Conservation (phyloP, 1,140 invertebrate genomes). For the Sarcophaga peregrina region DNA sequence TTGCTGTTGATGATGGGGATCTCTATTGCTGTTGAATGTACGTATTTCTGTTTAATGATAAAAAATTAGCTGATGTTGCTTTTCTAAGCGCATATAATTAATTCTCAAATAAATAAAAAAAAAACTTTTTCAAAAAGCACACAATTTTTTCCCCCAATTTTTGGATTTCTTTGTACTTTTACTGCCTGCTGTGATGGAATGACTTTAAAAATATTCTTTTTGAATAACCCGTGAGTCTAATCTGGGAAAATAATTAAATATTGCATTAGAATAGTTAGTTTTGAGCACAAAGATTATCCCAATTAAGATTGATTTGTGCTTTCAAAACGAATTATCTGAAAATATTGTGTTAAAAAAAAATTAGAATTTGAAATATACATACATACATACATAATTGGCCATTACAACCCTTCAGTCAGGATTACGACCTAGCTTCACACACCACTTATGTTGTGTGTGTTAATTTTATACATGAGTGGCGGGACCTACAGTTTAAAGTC, state of each 20-base stretch:
- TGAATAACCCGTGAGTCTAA: too few relatives aligned
- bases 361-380: too few relatives aligned
- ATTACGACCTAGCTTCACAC: too few relatives aligned
- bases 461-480: too few relatives aligned
- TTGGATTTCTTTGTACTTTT: not conserved
- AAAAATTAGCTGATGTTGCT: slow-evolving; percentile 35
- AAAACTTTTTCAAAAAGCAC: not conserved
- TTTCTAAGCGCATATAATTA: slow-evolving; percentile 38
- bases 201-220: too few relatives aligned
- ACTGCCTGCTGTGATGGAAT: not conserved
- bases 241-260: too few relatives aligned
- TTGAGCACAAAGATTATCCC: not conserved
- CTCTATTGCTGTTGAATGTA: not conserved
- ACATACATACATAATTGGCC: too few relatives aligned
- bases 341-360: too few relatives aligned
- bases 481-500: too few relatives aligned
- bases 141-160: not conserved
- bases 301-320: slow-evolving; percentile 11
- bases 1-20: slow-evolving; percentile 21
- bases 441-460: too few relatives aligned
- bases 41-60: slow-evolving; percentile 28
- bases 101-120: not conserved
- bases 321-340: not conserved
- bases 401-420: too few relatives aligned
- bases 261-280: too few relatives aligned